A percentile compares a stretch with the other conserved stretches of the same genome.
Evolutionary conservation across 2,888 invertebrate species (phyloP).

Genomic region (Diploptera punctata): DNA sequence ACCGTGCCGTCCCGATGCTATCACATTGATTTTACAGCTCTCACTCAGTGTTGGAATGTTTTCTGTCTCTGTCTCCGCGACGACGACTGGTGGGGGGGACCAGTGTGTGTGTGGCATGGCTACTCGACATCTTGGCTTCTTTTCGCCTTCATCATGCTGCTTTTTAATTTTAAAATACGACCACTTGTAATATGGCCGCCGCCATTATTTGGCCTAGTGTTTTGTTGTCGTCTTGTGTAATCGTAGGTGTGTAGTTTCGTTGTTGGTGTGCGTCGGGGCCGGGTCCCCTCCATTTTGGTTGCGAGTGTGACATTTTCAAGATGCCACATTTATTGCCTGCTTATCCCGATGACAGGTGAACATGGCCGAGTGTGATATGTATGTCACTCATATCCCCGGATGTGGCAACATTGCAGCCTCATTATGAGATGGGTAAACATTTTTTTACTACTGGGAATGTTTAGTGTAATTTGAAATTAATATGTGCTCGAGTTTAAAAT

Average conservation of each 20-base stretch:
- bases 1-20: slow-evolving; percentile 47
- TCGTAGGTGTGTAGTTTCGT: slow-evolving; percentile 35
- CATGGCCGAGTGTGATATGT: too few relatives aligned
- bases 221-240: slow-evolving; percentile 30
- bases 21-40: slow-evolving; percentile 57
- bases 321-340: too few relatives aligned
- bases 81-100: not conserved
- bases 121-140: slow-evolving; percentile 34
- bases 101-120: slow-evolving; percentile 26
- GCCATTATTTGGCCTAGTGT: slow-evolving; percentile 4
- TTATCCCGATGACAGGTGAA: too few relatives aligned
- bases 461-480: too few relatives aligned
- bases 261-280: not conserved
- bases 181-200: slow-evolving; percentile 35
- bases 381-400: too few relatives aligned
- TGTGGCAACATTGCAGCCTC: too few relatives aligned
- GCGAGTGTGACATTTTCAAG: too few relatives aligned
- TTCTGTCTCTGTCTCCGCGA: slow-evolving; percentile 46
- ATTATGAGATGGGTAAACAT: too few relatives aligned
- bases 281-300: too few relatives aligned
- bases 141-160: slow-evolving; percentile 24
- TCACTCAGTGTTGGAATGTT: slow-evolving; percentile 52
- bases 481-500: too few relatives aligned
- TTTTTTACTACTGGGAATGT: too few relatives aligned
- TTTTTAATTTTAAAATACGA: slow-evolving; percentile 27